Base-by-base conservation (phyloP, 2,797 vertebrate species). In the Menidia menidia region DNA sequence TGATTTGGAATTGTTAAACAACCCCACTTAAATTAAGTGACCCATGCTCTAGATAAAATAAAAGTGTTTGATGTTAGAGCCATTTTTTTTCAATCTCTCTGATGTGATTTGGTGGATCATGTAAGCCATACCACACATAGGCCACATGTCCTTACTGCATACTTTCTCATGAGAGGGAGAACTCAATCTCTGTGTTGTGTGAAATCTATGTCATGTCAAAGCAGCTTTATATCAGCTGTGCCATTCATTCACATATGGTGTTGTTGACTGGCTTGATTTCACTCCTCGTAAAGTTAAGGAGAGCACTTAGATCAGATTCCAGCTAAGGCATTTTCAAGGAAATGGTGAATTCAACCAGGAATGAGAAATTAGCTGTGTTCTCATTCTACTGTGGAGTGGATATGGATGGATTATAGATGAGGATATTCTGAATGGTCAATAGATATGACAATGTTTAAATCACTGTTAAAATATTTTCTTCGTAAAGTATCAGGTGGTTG, bases 191-290 rank as follows among this genome's bases (percentile, higher is more conserved):
- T 75, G 71, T 79, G 73, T 62, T 64, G 82, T 88, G 85, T 93
- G 90, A 93, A 91, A 94, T 90, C 78, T 65, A 82, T 78, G 71
- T 88, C 86, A 77, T 85, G 80, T 87, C 81, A 75, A 72, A 67
- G 74, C 81, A 72, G 80, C 75, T 78, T 82, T 71, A 15, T 25
- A 79, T 94, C 93, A 93, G 92, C 93, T 94, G 93, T 86, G 92
- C 88, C 71, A 18, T 64, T 93, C 92, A 92, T 92, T 94, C 92
- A 94, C 75, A 71, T 69, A 74, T 77, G 66, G 52, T 89, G 88
- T 90, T 93, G 87, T 92, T 88, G 85, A 91, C 84, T 61, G 80
- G 71, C 81, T 75, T 67, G 66, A 58, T 83, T 89, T 83, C 79
- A 81, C 65, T 76, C 65, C 57, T 65, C 11, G 16, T 60, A 63